phyloP scores from a whole-genome alignment of 1,140 invertebrate species.

The Pogonomyrmex barbatus region DNA sequence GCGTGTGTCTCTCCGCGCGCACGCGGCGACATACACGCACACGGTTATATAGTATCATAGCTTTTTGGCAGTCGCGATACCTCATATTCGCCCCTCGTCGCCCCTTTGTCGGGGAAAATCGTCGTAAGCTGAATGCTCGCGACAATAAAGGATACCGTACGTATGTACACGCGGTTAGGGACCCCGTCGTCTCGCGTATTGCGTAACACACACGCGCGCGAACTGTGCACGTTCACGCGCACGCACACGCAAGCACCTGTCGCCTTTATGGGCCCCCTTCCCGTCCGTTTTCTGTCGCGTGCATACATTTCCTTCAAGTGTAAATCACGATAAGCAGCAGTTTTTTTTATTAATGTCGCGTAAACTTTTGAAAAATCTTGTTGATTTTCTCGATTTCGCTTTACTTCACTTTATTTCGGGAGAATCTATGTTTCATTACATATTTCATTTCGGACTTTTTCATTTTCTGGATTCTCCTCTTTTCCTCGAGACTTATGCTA shows the following conservation, averaged over 20 bases:
- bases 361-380: background rate
- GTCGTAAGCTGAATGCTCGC: constrained; percentile 67
- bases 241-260: constrained; percentile 13
- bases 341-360: background rate
- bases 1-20: constrained; percentile 20
- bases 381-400: background rate
- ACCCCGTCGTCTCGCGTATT: constrained; percentile 54
- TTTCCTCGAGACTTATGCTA: background rate
- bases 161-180: constrained; percentile 40
- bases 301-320: background rate
- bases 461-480: too few species aligned
- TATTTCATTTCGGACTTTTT: background rate
- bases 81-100: constrained; percentile 63
- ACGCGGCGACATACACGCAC: too few species aligned
- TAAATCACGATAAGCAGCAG: background rate
- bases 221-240: background rate
- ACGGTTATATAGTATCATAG: constrained; percentile 33
- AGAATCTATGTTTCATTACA: background rate
- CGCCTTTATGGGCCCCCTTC: constrained; percentile 12
- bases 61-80: constrained; percentile 72
- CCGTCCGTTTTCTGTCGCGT: background rate
- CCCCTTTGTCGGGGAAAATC: constrained; percentile 69
- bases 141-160: constrained; percentile 67
- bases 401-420: background rate
- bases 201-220: constrained; percentile 44